Base-by-base conservation (phyloP, 2,888 invertebrate species). In the Chymomyza amoena region DNA sequence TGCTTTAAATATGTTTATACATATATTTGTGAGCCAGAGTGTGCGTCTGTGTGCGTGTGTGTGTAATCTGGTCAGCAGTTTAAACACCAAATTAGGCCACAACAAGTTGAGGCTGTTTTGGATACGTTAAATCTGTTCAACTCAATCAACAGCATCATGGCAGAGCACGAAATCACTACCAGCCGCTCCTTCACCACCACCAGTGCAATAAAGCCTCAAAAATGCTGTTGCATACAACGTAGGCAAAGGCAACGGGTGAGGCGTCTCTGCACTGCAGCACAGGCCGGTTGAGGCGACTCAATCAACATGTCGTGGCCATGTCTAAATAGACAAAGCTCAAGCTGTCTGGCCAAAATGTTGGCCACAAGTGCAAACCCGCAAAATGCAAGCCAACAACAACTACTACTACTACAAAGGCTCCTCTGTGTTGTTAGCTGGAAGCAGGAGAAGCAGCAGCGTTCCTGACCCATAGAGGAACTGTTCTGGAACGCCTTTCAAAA, bases 321-420 rank as follows among this genome's bases (percentile, higher is more conserved):
- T 82, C 86, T 83, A 69, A 76, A 70, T 72, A 70, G 78, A 73
- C 72, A 70, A 76, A 45, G 39, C 39, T 45, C 39, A 84, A 88
- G 80, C 84, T 82, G 69, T 69, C 75, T 88, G 89, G 88, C 90
- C 90, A 90, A 90, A 86, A 83, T 45, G 81, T 90, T 90, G 90
- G 91, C 90, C 90, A 91, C 90, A 91, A 91, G 89, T 89, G 90
- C 91, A 89, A 90, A 90, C 88, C 90, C 90, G 80, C 89, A 89
- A 88, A 89, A 83, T 81, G 81, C 83, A 85, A 64, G 78, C 81
- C 71, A 59, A 66, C 54, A 39, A 51, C 39, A 45, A 39, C 39
- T 13, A 39, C 18, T 50, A 45, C 51, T 16, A 25, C 39, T 13
- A 45, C 39, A 45, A 45, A 45, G 13, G 13, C 39, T 45, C 13